A percentile compares a stretch with the other conserved stretches of the same genome.
These are phyloP conservation scores for Altica lythri DNA, from an alignment of 2,888 invertebrate species.

Conservation along the genomic window DNA sequence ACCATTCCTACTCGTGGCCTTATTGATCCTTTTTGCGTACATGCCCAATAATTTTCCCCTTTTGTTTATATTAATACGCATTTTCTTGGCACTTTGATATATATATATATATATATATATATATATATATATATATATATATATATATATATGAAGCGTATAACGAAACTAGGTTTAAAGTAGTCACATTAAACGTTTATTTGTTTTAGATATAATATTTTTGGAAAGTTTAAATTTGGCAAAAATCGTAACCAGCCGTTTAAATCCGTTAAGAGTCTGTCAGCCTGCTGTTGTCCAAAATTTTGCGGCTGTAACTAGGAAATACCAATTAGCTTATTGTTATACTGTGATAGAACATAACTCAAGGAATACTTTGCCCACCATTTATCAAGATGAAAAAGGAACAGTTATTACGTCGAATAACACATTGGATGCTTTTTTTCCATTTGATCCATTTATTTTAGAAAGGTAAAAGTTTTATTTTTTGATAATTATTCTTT, in stretches of 20 bases:
- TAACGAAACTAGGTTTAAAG: too few species aligned
- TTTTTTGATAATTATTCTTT: too few species aligned
- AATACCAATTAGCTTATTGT: conserved; percentile 91
- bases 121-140: too few species aligned
- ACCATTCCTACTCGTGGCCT: too few species aligned
- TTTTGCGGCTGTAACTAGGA: conserved; percentile 80
- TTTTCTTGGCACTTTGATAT: too few species aligned
- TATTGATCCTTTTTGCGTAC: too few species aligned
- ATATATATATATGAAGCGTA: too few species aligned
- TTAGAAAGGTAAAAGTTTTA: conserved; percentile 70
- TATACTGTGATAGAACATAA: conserved; percentile 89
- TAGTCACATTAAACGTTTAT: too few species aligned
- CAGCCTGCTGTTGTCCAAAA: conserved; percentile 75
- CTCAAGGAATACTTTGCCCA: conserved; percentile 65
- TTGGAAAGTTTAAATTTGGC: conserved; percentile 82
- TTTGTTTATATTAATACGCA: too few species aligned
- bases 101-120: too few species aligned
- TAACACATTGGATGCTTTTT: conserved; percentile 67
- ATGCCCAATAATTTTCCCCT: too few species aligned
- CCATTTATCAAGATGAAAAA: conserved; percentile 61
- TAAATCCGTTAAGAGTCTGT: conserved; percentile 89
- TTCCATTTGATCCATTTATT: conserved; percentile 89
- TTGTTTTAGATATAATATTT: conserved; percentile 73
- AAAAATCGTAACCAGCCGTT: conserved; percentile 79
- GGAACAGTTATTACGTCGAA: conserved; percentile 51